These are phyloP conservation scores for Callipepla californica DNA, from an alignment of 2,113 vertebrate genomes.

Conservation along the genomic window DNA sequence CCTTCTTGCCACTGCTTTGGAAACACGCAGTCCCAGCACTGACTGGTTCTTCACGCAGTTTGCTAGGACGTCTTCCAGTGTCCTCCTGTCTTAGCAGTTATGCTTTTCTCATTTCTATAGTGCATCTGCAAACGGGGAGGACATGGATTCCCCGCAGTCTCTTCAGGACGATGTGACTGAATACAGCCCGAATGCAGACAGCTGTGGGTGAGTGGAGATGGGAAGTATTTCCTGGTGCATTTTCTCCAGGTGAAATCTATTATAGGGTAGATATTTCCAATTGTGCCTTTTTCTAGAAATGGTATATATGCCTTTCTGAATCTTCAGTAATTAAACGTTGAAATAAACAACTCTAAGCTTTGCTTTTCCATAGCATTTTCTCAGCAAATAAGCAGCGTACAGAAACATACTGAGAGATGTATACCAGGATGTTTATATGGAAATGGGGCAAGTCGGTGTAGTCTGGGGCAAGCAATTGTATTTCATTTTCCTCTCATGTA, in stretches of 20 bases:
- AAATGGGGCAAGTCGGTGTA: rapidly evolving
- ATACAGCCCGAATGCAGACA: slow-evolving; percentile 77
- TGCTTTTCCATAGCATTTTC: not conserved
- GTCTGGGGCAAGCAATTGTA: not conserved
- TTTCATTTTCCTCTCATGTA: not conserved
- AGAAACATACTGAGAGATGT: not conserved
- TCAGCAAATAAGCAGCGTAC: not conserved
- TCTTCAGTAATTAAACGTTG: not conserved
- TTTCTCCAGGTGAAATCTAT: not conserved
- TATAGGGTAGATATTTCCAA: not conserved
- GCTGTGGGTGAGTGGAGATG: slow-evolving; percentile 69
- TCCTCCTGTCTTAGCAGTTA: not conserved
- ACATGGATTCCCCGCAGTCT: slow-evolving; percentile 85
- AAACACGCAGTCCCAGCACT: not conserved
- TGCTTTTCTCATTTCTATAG: slow-evolving; percentile 15
- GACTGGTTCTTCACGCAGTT: not conserved
- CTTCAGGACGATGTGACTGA: slow-evolving; percentile 81
- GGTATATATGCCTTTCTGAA: not conserved
- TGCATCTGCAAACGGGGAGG: slow-evolving; percentile 78
- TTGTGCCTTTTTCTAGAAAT: not conserved
- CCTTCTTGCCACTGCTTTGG: not conserved
- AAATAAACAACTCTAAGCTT: not conserved
- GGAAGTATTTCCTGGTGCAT: not conserved
- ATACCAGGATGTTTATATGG: not conserved
- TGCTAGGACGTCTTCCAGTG: not conserved